These are phyloP conservation scores for Brachypteracias leptosomus DNA, from an alignment of 2,113 vertebrate genomes.

Conservation along the genomic window DNA sequence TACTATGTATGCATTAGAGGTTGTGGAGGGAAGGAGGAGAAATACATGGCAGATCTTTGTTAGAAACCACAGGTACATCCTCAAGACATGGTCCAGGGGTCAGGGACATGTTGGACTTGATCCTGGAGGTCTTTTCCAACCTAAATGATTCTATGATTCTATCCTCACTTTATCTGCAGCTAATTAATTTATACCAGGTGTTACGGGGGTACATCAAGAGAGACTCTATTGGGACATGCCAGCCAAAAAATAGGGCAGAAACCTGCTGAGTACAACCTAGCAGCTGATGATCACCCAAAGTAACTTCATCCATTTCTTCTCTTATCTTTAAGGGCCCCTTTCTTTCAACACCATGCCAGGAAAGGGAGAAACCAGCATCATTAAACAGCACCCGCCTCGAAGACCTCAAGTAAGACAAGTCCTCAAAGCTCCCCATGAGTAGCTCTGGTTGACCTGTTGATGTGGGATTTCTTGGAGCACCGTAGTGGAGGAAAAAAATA, in stretches of 20 bases:
- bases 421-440: constrained; percentile 11
- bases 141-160: too few relatives aligned
- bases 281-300: not conserved
- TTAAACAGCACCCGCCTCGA: constrained; percentile 77
- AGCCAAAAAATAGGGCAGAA: not conserved
- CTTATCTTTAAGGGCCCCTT: constrained; percentile 49
- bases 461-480: not conserved
- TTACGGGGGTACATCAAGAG: too few relatives aligned
- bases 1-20: not conserved
- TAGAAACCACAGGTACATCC: not conserved
- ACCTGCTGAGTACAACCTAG: not conserved
- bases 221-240: fast-evolving
- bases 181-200: fast-evolving
- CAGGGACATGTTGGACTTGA: too few relatives aligned
- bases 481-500: fast-evolving
- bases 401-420: constrained; percentile 73
- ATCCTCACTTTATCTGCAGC: not conserved
- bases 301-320: not conserved
- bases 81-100: too few relatives aligned
- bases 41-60: fast-evolving
- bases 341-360: constrained; percentile 41
- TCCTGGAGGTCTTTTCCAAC: too few relatives aligned
- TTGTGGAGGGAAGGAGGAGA: not conserved
- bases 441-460: not conserved
- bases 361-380: constrained; percentile 73